Base-by-base conservation (phyloP, 2,797 vertebrate genomes). In the Carduelis carduelis region DNA sequence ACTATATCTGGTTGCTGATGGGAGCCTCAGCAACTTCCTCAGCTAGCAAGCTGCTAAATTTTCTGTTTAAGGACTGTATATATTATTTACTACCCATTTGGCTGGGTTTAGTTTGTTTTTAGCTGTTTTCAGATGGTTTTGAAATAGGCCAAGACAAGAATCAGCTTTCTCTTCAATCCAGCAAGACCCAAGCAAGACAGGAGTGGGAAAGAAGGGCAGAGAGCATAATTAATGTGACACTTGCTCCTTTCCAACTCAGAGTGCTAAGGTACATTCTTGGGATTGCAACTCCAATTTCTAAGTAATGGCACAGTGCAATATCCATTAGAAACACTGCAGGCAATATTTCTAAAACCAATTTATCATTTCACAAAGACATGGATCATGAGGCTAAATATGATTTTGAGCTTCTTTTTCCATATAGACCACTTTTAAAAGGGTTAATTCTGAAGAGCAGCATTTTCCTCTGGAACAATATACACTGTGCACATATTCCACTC, bases 381-480 rank as follows among this genome's bases (percentile, higher is more conserved):
- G 17, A 91, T 30, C 34, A 53, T 35, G 66, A 46, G 32, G 56
- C 5, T 68, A 69, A 83, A 76, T 39, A 75, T 4, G 2, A 75
- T 71, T 81, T 78, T 43, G 5, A 10, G 18, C 71, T 88, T 91
- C 12, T 15, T 90, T 94, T 89, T 60, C 47, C 44, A 44, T 34
- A 61, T 0, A 75, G 17, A 55, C 6, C 32, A 61, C 47, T 91
- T 68, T 49, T 6, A 22, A 91, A 96, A 87, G 83, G 56, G 76
- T 79, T 90, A 93, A 71, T 69, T 74, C 72, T 82, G 65, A 53
- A 82, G 27, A 68, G 47, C n/a, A 43, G 50, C 2, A 2, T 93
- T 97, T 96, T 95, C 76, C 84, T 92, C 80, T 86, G 96, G 91
- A 93, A 95, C 92, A 97, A 97, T 96, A 83, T 66, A 80, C 76